Percentiles rank a stretch among this genome's conserved stretches.
These are phyloP conservation scores for Anguilla japonica DNA, from an alignment of 2,113 vertebrate genomes.

Conservation along the genomic window DNA sequence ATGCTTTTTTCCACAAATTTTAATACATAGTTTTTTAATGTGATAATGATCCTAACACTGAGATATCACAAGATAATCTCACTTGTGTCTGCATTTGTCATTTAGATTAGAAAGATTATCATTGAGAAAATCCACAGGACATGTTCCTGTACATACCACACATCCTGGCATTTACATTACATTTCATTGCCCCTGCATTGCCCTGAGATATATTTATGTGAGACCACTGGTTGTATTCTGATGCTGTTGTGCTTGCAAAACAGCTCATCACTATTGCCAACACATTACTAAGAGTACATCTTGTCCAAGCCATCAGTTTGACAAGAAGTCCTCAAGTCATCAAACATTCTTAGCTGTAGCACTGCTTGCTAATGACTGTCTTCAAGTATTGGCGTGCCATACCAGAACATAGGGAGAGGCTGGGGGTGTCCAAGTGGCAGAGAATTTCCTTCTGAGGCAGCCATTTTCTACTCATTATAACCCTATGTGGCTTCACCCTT, in stretches of 20 bases:
- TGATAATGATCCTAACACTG: not conserved
- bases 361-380: not conserved
- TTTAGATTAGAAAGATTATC: not conserved
- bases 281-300: not conserved
- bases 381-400: not conserved
- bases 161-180: not conserved
- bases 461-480: not conserved
- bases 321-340: not conserved
- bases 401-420: not conserved
- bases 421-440: not conserved
- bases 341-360: not conserved
- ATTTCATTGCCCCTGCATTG: not conserved
- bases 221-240: not conserved
- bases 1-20: not conserved
- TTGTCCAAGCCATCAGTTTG: not conserved
- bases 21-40: not conserved
- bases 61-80: not conserved
- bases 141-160: not conserved
- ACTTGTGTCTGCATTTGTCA: not conserved
- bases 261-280: not conserved
- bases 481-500: not conserved
- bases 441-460: not conserved
- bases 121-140: not conserved
- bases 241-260: not conserved
- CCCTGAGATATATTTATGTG: not conserved